Conservation (phyloP, 2,797 vertebrate species). For the Psittacula echo region DNA sequence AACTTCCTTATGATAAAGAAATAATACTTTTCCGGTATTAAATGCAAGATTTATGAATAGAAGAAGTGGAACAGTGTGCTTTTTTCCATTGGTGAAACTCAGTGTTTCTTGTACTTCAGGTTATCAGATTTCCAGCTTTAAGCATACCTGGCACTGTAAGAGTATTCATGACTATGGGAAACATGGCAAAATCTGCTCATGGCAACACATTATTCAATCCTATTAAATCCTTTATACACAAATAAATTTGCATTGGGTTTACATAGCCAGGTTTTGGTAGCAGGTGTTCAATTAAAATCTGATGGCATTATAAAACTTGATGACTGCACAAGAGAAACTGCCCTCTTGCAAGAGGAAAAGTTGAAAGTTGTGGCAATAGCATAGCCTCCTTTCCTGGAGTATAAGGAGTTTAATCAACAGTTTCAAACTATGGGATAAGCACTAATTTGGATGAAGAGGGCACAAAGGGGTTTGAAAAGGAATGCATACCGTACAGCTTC, state of each 20-base stretch:
- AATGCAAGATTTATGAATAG: neutral
- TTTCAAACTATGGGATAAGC: neutral
- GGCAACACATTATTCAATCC: neutral
- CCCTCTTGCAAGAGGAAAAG: neutral
- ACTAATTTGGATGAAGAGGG: neutral
- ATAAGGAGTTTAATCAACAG: neutral
- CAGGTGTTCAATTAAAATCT: neutral
- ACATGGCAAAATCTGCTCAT: neutral
- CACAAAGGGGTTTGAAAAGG: neutral
- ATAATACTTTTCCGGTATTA: neutral
- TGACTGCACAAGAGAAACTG: neutral
- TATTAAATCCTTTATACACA: neutral
- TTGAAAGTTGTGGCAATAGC: neutral
- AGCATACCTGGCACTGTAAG: neutral
- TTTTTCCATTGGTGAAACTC: neutral
- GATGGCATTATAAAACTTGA: neutral
- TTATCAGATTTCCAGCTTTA: neutral
- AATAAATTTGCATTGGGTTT: neutral
- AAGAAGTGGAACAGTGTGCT: neutral
- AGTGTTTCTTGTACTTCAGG: neutral
- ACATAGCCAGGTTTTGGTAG: neutral
- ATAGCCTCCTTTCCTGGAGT: neutral
- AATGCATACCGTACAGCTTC: neutral
- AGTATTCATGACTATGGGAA: neutral
- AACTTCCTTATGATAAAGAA: neutral